Evolutionary conservation across 2,797 vertebrate genomes (phyloP).

Genomic region (Emydoidea blandingii): DNA sequence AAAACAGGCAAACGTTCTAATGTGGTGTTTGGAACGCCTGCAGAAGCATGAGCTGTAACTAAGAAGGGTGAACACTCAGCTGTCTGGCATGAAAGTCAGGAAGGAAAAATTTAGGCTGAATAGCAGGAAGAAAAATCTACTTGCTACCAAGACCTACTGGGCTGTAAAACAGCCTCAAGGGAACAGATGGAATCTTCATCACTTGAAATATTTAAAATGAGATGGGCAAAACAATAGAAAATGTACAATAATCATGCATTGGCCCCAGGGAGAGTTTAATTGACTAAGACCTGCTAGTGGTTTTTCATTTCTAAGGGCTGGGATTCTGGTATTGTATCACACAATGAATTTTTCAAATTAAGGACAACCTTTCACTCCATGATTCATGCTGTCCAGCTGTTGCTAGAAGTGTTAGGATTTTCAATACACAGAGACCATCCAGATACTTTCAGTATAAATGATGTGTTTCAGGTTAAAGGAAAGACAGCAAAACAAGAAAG

Average conservation of each 20-base stretch:
- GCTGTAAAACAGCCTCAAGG: neutral
- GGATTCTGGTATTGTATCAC: neutral
- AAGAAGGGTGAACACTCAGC: neutral
- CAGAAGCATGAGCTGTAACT: neutral
- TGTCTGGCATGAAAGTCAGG: neutral
- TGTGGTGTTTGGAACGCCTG: rapidly evolving
- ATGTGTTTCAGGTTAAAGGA: neutral
- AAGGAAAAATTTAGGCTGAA: neutral
- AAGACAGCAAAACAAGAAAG: neutral
- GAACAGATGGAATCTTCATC: neutral
- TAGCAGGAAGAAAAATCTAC: neutral
- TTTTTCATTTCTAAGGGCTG: neutral
- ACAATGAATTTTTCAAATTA: neutral
- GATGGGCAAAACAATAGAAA: neutral
- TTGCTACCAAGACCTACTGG: neutral
- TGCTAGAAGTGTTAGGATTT: neutral
- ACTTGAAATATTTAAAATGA: neutral
- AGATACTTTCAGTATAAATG: neutral
- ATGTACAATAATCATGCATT: neutral
- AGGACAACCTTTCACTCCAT: neutral
- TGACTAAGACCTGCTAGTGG: no score
- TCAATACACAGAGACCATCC: neutral
- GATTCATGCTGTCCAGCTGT: no score
- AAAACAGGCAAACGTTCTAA: neutral
- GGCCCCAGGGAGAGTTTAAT: neutral